These are phyloP conservation scores for Dryocosmus kuriphilus DNA, from an alignment of 2,888 invertebrate species.

Conservation along the genomic window DNA sequence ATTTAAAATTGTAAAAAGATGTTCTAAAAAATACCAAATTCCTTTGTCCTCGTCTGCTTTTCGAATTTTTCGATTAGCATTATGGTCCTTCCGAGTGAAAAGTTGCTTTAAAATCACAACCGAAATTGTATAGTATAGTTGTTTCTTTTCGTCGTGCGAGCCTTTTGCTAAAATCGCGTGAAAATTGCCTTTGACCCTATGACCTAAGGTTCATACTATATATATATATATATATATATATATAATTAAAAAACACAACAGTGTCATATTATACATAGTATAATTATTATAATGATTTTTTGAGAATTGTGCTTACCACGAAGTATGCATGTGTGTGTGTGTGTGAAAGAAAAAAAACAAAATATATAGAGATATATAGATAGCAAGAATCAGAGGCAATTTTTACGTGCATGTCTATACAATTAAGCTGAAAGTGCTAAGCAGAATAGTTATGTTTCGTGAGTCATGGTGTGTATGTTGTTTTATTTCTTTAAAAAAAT, in stretches of 20 bases:
- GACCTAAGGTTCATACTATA: conserved; percentile 64
- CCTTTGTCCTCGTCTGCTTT: conserved; percentile 13
- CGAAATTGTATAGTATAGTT: conserved; percentile 61
- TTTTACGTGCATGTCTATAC: conserved; percentile 34
- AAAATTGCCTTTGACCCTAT: conserved; percentile 66
- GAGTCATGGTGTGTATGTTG: conserved; percentile 6
- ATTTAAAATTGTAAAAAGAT: neutral
- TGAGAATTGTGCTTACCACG: conserved; percentile 40
- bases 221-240: conserved; percentile 41
- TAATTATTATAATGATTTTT: conserved; percentile 62
- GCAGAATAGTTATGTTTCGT: neutral
- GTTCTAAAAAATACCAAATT: neutral
- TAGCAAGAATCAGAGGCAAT: conserved; percentile 42
- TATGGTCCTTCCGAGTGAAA: conserved; percentile 10
- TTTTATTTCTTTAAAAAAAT: conserved; percentile 28
- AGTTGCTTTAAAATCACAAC: conserved; percentile 44
- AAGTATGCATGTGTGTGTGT: conserved; percentile 43
- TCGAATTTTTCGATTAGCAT: conserved; percentile 2
- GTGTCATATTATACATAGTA: conserved; percentile 68
- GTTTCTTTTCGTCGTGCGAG: conserved; percentile 51
- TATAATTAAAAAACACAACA: conserved; percentile 47
- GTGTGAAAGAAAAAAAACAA: conserved; percentile 43
- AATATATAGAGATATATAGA: conserved; percentile 42
- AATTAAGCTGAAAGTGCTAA: conserved; percentile 6
- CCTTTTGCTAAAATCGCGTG: conserved; percentile 57